Conservation (phyloP, 2,888 invertebrate genomes). For the Orthonevra nobilis region DNA sequence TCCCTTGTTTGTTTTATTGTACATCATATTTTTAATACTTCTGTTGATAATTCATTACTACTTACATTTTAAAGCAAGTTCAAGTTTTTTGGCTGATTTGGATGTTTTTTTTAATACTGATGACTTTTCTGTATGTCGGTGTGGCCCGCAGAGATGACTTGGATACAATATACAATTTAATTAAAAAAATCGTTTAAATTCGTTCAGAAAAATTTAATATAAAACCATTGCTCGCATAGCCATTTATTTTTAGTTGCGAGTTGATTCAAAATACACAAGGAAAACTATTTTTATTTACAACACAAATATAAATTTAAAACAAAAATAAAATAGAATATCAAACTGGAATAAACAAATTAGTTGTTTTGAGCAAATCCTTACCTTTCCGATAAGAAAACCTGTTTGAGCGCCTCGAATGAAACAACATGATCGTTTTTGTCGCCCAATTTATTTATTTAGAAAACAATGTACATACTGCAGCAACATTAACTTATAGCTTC, state of each 20-base stretch:
- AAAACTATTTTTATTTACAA: constrained; percentile 56
- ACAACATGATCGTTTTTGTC: too few relatives aligned
- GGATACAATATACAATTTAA: too few relatives aligned
- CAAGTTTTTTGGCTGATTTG: not conserved
- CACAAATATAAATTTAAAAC: constrained; percentile 53
- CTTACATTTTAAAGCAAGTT: constrained; percentile 51
- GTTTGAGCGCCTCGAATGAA: too few relatives aligned
- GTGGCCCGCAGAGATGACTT: too few relatives aligned
- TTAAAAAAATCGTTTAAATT: constrained; percentile 7
- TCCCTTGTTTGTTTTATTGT: constrained; percentile 1
- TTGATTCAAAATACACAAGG: constrained; percentile 15
- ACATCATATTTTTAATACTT: constrained; percentile 38
- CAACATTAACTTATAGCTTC: too few relatives aligned
- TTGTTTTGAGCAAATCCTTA: not conserved
- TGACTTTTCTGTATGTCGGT: constrained; percentile 5
- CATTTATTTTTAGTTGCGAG: constrained; percentile 8
- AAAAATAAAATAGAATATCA: constrained; percentile 50
- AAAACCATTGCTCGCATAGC: not conserved
- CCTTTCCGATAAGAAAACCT: too few relatives aligned
- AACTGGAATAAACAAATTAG: constrained; percentile 18
- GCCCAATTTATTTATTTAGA: too few relatives aligned
- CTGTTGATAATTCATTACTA: constrained; percentile 56
- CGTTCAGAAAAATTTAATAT: not conserved
- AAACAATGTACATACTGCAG: too few relatives aligned
- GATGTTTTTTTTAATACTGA: not conserved